Conservation (phyloP, 2,797 vertebrate genomes). For the Gymnodraco acuticeps region DNA sequence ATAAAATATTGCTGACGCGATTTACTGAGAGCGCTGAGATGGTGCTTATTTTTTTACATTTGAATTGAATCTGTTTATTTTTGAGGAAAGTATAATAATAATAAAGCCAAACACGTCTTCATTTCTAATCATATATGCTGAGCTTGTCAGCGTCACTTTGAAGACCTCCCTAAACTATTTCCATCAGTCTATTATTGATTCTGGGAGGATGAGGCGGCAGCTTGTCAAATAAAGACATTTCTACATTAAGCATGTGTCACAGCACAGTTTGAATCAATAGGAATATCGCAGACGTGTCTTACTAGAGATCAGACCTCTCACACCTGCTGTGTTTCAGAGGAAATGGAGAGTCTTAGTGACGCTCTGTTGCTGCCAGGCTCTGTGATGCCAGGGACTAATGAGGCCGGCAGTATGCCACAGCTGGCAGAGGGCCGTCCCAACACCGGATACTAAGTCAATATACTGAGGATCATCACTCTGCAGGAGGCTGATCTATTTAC, state of each 20-base stretch:
- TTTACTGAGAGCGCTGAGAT: neutral
- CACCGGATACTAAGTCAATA: conserved; percentile 40
- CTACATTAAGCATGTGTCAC: conserved; percentile 17
- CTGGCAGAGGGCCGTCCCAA: conserved; percentile 46
- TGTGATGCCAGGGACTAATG: conserved; percentile 56
- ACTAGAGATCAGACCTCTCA: conserved; percentile 30
- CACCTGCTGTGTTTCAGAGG: conserved; percentile 50
- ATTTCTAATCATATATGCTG: neutral
- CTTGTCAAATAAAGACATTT: conserved; percentile 33
- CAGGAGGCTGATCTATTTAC: conserved; percentile 18
- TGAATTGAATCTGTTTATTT: neutral
- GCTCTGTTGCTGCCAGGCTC: conserved; percentile 39
- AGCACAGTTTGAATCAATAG: conserved; percentile 32
- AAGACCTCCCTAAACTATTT: conserved; percentile 7
- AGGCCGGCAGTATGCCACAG: conserved; percentile 47
- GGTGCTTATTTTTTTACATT: neutral
- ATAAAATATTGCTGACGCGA: neutral
- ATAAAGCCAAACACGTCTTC: too few relatives aligned
- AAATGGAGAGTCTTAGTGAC: conserved; percentile 32
- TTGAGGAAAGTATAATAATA: too few relatives aligned
- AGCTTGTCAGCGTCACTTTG: neutral
- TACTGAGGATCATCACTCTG: conserved; percentile 25
- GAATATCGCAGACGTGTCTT: conserved; percentile 27
- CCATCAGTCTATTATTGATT: neutral
- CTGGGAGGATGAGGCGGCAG: neutral